Evolutionary conservation across 2,888 invertebrate species (phyloP), one percentile per base, ranked within the genome.

Genomic region (Pristionchus mayeri): DNA sequence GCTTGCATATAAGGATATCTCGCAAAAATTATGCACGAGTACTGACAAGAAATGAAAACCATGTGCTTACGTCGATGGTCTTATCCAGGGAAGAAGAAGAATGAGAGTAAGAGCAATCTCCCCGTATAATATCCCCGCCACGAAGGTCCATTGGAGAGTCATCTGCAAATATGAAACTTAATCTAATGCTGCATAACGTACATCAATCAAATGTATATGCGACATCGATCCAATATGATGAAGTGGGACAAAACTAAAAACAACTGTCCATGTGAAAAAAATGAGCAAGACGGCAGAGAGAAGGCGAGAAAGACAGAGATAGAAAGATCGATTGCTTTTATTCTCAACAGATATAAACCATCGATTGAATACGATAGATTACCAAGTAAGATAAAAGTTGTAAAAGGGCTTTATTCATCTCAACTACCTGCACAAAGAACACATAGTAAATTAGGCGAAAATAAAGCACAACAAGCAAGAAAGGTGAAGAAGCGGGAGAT

Each of bases 71-170:
- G 24, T 37, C 21, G 37, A 30, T 11, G 84, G 84, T 75, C 75
- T 27, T 4, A 84, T 75, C 84, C 84, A 84, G 11, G 84, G 84
- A 0, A 84, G 75, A 18, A 84, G 84, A n/a, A 84, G 84, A 24
- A 84, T 84, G 84, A 84, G 71, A n/a, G 54, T 54, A 16, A 84
- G 57, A 24, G 75, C 84, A n/a, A 84, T 84, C 40, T 84, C 84
- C 13, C 34, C 75, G 54, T 84, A 84, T 18, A 84, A 50, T 37
- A 82, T 82, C 52, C 95, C 95, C 84, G 98, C 98, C 89, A 98
- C 96, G 91, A 98, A 95, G 85, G 97, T 97, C 98, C 98, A 99
- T 95, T 98, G 98, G 87, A 99, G 95, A 95, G 98, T 98, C 99
- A 99, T 99, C 44, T 48, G 85, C 11, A 40, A 60, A 6, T 13